Conservation (phyloP, 2,797 vertebrate genomes). For the Sylvilagus floridanus region DNA sequence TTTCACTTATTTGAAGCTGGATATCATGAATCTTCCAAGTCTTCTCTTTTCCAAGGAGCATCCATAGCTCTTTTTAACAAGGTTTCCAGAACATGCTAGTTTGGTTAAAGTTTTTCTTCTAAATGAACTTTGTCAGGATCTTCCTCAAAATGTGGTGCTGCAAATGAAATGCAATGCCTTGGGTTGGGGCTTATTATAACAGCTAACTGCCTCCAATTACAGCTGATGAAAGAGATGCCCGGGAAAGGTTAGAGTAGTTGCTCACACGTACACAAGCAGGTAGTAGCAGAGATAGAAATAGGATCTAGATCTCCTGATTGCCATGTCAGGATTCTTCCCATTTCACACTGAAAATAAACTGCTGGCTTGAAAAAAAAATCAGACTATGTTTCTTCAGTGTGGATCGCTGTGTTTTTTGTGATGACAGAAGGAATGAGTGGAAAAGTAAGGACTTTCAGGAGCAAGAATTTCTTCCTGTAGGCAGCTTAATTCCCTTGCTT, state of each 20-base stretch:
- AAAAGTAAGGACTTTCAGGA: conserved; percentile 1
- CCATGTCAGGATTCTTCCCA: neutral
- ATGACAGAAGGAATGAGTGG: conserved; percentile 2
- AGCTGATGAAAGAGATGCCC: neutral
- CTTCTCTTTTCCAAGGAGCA: conserved; percentile 12
- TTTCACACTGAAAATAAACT: neutral
- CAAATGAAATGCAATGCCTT: conserved; percentile 31
- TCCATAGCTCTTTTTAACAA: neutral
- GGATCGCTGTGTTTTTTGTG: neutral
- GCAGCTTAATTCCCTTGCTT: neutral
- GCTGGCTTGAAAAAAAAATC: neutral
- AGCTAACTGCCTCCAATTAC: conserved; percentile 39
- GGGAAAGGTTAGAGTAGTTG: conserved; percentile 14
- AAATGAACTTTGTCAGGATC: conserved; percentile 25
- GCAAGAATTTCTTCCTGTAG: conserved; percentile 11
- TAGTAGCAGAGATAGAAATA: conserved; percentile 7
- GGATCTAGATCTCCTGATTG: neutral
- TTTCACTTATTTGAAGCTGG: conserved; percentile 41
- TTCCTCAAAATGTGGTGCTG: neutral
- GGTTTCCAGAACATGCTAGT: conserved; percentile 18
- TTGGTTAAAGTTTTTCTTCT: conserved; percentile 29
- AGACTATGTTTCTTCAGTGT: conserved; percentile 18
- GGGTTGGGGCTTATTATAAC: conserved; percentile 11
- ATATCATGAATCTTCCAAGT: neutral
- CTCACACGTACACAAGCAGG: conserved; percentile 23